Base-by-base conservation (phyloP, 2,888 invertebrate species). In the Ophion costatus region DNA sequence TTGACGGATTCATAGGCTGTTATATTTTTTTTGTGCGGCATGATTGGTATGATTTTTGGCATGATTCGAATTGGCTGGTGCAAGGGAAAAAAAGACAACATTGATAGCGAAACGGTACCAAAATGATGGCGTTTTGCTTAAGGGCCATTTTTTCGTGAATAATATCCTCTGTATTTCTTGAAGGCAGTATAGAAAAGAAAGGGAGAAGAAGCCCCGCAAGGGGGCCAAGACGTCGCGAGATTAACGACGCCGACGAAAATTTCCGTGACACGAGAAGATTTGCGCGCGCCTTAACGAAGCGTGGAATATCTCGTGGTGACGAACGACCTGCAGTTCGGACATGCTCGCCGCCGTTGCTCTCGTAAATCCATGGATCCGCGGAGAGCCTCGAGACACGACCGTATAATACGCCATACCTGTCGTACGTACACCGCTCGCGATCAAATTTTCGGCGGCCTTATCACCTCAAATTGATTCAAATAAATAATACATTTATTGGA, bases 271-370 rank as follows among this genome's bases (percentile, higher is more conserved):
- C 67, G 81, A 57, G 71, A 78, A 83, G 83, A 88, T 88, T 87
- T 87, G 87, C 87, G 80, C 79, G 82, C 78, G 82, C 77, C 73
- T 88, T 88, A 87, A 87, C 87, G 88, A 88, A 88, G 69, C 85
- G 79, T 86, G 82, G 87, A 87, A 85, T 87, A 86, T 85, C 73
- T 77, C 77, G 71, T 51, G 69, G 80, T 86, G 80, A 84, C 84
- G 85, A 64, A 66, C 73, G 75, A 38, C 78, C 70, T 71, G 75
- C 61, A 59, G 59, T 67, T 71, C 38, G 71, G 64, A 73, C 74
- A 57, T 57, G 56, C 33, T 24, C 67, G 20, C 20, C 33, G 29
- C 63, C 38, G 38, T 59, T 61, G 51, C 67, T 79, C 81, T 86
- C 84, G 81, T 87, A 86, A 87, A 87, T 86, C 83, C 51, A 51